Evolutionary conservation across 2,113 vertebrate genomes (phyloP).

Genomic region (Albula goreensis): DNA sequence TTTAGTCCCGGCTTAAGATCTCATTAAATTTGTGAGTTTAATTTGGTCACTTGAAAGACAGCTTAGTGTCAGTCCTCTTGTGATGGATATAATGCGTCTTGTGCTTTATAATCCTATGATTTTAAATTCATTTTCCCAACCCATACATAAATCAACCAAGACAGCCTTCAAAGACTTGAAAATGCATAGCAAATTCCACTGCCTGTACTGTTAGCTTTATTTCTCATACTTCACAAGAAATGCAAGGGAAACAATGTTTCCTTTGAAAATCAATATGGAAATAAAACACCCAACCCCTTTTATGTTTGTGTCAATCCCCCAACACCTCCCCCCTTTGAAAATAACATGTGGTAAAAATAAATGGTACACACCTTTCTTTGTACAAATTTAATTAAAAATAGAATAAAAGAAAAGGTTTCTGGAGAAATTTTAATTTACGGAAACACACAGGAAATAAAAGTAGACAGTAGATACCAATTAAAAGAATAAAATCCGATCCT

Average conservation of each 20-base stretch:
- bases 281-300: neutral
- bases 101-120: conserved; percentile 70
- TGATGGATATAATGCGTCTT: conserved; percentile 72
- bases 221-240: conserved; percentile 10
- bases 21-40: conserved; percentile 73
- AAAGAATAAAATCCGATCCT: conserved; percentile 94
- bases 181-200: conserved; percentile 62
- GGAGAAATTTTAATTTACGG: neutral
- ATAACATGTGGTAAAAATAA: neutral
- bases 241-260: neutral
- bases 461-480: conserved; percentile 87
- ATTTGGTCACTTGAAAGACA: conserved; percentile 74
- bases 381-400: conserved; percentile 21
- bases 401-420: conserved; percentile 18
- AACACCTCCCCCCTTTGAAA: neutral
- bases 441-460: conserved; percentile 35
- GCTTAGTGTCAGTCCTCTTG: conserved; percentile 68
- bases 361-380: neutral
- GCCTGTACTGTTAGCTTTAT: conserved; percentile 49
- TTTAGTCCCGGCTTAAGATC: conserved; percentile 73
- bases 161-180: conserved; percentile 61
- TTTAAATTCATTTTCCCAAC: conserved; percentile 75
- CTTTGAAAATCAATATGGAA: neutral
- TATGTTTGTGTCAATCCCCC: neutral
- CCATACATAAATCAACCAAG: conserved; percentile 66